Percentiles rank a stretch among this genome's conserved stretches.
Evolutionary conservation across 2,888 invertebrate genomes (phyloP).

Genomic region (Machimus atricapillus): DNA sequence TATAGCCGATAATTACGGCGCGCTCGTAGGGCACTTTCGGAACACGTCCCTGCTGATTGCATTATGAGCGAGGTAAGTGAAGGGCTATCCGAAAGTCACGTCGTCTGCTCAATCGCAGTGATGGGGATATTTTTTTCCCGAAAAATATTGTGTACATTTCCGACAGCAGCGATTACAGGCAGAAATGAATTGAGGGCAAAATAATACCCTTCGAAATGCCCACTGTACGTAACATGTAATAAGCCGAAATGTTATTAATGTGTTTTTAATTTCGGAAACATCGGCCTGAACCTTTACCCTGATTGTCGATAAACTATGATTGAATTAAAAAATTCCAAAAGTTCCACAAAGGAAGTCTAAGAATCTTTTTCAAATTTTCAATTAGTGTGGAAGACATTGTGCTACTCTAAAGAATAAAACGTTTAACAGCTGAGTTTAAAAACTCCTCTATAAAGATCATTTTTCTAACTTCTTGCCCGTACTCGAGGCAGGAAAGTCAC

Average conservation of each 20-base stretch:
- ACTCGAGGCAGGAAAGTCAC: too few relatives aligned
- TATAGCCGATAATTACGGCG: not conserved
- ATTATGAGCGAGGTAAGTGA: not conserved
- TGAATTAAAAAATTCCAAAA: not conserved
- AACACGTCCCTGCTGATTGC: not conserved
- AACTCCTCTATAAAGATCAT: too few relatives aligned
- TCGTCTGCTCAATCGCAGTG: not conserved
- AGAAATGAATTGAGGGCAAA: not conserved
- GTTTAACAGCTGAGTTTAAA: too few relatives aligned
- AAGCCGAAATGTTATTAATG: not conserved
- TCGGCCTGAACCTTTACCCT: not conserved
- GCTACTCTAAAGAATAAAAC: too few relatives aligned
- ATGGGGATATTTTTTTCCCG: not conserved
- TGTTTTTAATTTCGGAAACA: not conserved
- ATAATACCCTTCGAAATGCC: not conserved
- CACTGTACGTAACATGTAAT: not conserved
- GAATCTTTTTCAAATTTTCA: too few relatives aligned
- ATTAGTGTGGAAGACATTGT: too few relatives aligned
- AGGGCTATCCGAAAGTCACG: not conserved
- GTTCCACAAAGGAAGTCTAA: too few relatives aligned
- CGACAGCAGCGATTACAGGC: not conserved
- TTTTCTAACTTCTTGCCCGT: too few relatives aligned
- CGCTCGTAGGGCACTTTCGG: not conserved
- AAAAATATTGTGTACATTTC: not conserved
- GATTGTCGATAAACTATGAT: not conserved